Evolutionary conservation across 2,113 vertebrate genomes (phyloP).

Genomic region (Blennius ocellaris): DNA sequence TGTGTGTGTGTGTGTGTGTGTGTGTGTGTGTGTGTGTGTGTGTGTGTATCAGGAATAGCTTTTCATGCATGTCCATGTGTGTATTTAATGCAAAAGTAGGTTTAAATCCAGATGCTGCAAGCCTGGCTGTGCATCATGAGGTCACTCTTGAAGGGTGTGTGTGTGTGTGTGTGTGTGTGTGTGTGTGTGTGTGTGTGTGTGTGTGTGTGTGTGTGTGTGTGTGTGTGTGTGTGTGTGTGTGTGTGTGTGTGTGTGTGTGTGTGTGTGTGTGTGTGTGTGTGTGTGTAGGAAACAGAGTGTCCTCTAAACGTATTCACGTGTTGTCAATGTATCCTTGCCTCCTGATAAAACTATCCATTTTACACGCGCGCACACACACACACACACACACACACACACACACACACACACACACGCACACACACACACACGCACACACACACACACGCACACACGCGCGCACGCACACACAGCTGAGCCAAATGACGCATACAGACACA

Average conservation of each 20-base stretch:
- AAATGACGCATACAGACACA: not conserved
- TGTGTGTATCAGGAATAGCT: slow-evolving; percentile 24
- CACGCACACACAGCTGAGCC: not conserved
- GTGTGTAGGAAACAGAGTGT: slow-evolving; percentile 28
- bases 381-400: not conserved
- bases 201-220: slow-evolving; percentile 19
- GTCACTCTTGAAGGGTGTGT: slow-evolving; percentile 86
- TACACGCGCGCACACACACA: not conserved
- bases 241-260: slow-evolving; percentile 12
- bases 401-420: not conserved
- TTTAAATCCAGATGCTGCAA: slow-evolving; percentile 90
- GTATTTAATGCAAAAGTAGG: slow-evolving; percentile 30
- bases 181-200: slow-evolving; percentile 21
- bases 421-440: not conserved
- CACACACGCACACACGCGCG: not conserved
- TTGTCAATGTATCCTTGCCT: slow-evolving; percentile 7
- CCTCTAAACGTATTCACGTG: slow-evolving; percentile 26
- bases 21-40: slow-evolving; percentile 16
- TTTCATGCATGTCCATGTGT: slow-evolving; percentile 34
- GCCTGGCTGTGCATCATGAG: slow-evolving; percentile 91
- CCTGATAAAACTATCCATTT: not conserved
- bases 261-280: slow-evolving; percentile 20
- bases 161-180: slow-evolving; percentile 13
- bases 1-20: slow-evolving; percentile 36
- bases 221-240: slow-evolving; percentile 24